Evolutionary conservation across 2,797 vertebrate species (phyloP), one percentile per base, ranked within the genome.

Genomic region (Eulemur albifrons): DNA sequence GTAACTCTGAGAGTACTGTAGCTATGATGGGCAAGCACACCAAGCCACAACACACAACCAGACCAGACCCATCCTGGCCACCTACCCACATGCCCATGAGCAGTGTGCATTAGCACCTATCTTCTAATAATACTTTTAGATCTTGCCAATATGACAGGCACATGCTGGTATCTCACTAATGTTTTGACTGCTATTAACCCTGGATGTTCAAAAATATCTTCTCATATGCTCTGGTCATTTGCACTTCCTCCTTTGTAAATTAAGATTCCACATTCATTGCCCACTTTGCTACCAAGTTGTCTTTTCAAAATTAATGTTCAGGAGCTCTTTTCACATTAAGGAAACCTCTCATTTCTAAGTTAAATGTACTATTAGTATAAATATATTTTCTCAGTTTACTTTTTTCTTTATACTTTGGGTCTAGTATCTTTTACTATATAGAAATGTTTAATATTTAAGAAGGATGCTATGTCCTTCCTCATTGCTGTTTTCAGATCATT

Each of bases 231-330:
- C 25, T 86, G 40, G 67, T 38, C 40, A 85, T 52, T 17, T 88
- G 48, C 23, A 93, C 59, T 88, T 90, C 63, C 43, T 90, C 86
- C 67, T 77, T 77, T 88, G 67, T 87, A 30, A 88, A 94, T 43
- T 90, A 87, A 67, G 72, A 87, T 69, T 93, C 45, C 23, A 90
- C 67, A 93, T 54, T 93, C 38, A 88, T 84, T 87, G 32, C 17
- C 21, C 14, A 88, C 35, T 93, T 90, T 88, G 52, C 5, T 38
- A 87, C 63, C 72, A 73, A 87, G 40, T 12, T 65, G 10, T 73
- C 73, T 63, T 89, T 65, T 50, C 48, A 86, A 94, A 94, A 80
- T 87, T 91, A 87, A 81, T 54, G 2, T 88, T 83, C 67, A 93
- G 27, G 21, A 86, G 73, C 14, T 93, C 65, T 81, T 90, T 90